Evolutionary conservation across 1,140 invertebrate species (phyloP).

Genomic region (Cydia pomonella): DNA sequence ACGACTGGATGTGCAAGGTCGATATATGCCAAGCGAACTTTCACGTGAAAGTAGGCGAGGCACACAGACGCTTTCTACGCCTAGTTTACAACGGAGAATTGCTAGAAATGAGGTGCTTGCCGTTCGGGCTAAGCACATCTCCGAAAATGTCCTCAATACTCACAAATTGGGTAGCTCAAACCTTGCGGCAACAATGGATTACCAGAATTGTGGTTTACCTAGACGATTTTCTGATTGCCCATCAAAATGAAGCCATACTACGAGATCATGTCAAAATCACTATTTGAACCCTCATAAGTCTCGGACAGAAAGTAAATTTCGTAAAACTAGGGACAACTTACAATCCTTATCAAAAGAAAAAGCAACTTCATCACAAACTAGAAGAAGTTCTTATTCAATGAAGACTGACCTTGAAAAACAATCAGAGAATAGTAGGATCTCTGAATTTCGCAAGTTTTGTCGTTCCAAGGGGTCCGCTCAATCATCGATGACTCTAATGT

Average conservation of each 20-base stretch:
- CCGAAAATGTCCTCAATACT: slow-evolving; percentile 43
- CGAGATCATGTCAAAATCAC: slow-evolving; percentile 28
- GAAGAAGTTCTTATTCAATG: slow-evolving; percentile 16
- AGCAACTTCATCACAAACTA: slow-evolving; percentile 11
- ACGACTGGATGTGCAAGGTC: slow-evolving; percentile 43
- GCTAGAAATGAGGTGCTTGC: too few species aligned
- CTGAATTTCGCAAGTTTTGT: too few species aligned
- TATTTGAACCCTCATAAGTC: slow-evolving; percentile 25
- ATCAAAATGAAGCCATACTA: slow-evolving; percentile 22
- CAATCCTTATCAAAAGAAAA: slow-evolving; percentile 46
- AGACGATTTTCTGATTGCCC: slow-evolving; percentile 42
- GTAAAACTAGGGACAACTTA: slow-evolving; percentile 41
- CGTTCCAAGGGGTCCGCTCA: too few species aligned
- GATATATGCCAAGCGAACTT: slow-evolving; percentile 61
- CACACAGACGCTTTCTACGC: too few species aligned
- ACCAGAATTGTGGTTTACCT: slow-evolving; percentile 48
- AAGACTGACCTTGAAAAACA: slow-evolving; percentile 5
- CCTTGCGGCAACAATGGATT: slow-evolving; percentile 40
- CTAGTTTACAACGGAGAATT: too few species aligned
- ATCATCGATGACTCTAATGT: too few species aligned
- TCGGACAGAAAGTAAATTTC: slow-evolving; percentile 42
- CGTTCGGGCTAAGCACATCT: slow-evolving; percentile 40
- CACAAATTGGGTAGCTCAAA: slow-evolving; percentile 50
- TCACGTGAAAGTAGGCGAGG: slow-evolving; percentile 45
- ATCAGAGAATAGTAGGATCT: too few species aligned